Evolutionary conservation across 2,888 invertebrate genomes (phyloP).

Genomic region (Villa cingulata): DNA sequence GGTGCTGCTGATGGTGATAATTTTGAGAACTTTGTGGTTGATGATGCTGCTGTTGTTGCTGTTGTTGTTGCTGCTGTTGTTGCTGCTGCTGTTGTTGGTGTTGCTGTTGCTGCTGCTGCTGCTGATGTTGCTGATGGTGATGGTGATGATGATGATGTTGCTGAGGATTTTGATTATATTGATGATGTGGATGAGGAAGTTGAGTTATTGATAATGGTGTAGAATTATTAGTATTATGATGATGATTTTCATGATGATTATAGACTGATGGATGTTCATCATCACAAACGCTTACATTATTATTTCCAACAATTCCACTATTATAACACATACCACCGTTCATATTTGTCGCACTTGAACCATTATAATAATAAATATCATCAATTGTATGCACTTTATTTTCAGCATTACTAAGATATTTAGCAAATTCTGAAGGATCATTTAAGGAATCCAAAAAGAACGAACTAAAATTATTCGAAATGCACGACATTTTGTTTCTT

Average conservation of each 20-base stretch:
- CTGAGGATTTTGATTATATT: too few species aligned
- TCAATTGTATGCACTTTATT: constrained; percentile 33
- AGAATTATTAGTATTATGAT: background rate
- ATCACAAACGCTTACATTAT: constrained; percentile 9
- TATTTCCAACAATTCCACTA: background rate
- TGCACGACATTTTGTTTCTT: constrained; percentile 31
- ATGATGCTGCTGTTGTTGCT: constrained; percentile 5
- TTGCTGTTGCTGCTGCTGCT: constrained; percentile 10
- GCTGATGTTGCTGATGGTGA: background rate
- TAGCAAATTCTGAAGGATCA: constrained; percentile 35
- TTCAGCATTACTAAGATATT: constrained; percentile 35
- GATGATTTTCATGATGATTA: background rate
- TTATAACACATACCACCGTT: background rate
- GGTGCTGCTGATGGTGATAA: too few species aligned
- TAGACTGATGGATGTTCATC: constrained; percentile 8
- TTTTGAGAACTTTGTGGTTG: constrained; percentile 1
- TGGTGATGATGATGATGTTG: background rate
- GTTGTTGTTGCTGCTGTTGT: constrained; percentile 3
- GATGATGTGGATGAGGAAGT: background rate
- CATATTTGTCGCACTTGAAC: background rate
- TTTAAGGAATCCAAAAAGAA: constrained; percentile 34
- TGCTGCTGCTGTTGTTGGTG: background rate
- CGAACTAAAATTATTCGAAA: constrained; percentile 36
- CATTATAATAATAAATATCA: constrained; percentile 28
- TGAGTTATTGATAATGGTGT: background rate